These are phyloP conservation scores for Mimumesa dahlbomi DNA, from an alignment of 2,888 invertebrate species.

Conservation along the genomic window DNA sequence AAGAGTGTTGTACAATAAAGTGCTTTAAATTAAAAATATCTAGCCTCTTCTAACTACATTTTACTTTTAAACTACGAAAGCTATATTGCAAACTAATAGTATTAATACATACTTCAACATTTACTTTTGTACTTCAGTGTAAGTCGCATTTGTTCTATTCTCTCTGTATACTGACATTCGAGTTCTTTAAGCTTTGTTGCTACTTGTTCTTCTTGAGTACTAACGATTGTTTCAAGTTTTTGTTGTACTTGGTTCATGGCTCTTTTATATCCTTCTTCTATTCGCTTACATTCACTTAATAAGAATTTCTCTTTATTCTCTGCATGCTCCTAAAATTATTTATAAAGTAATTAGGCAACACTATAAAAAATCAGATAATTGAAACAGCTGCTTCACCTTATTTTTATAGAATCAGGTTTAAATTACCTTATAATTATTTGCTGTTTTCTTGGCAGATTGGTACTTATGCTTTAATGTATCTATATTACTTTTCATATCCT, in stretches of 20 bases:
- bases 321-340: conserved; percentile 82
- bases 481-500: conserved; percentile 64
- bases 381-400: background rate
- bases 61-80: conserved; percentile 70
- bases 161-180: conserved; percentile 69
- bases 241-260: conserved; percentile 82
- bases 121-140: conserved; percentile 78
- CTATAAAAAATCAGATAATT: background rate
- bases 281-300: conserved; percentile 84
- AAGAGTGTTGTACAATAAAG: conserved; percentile 75
- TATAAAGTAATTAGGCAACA: conserved; percentile 8
- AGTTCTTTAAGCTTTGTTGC: conserved; percentile 70
- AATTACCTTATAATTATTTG: conserved; percentile 84
- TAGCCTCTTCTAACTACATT: conserved; percentile 78
- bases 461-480: conserved; percentile 82
- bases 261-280: conserved; percentile 84
- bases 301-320: conserved; percentile 85
- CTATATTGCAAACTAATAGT: conserved; percentile 75
- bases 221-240: conserved; percentile 81
- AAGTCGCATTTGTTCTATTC: conserved; percentile 74
- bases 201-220: conserved; percentile 81
- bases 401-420: background rate
- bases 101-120: conserved; percentile 75
- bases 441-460: conserved; percentile 84
- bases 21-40: conserved; percentile 76